These are phyloP conservation scores for Lithophane leautieri DNA, from an alignment of 2,888 invertebrate species.

Conservation along the genomic window DNA sequence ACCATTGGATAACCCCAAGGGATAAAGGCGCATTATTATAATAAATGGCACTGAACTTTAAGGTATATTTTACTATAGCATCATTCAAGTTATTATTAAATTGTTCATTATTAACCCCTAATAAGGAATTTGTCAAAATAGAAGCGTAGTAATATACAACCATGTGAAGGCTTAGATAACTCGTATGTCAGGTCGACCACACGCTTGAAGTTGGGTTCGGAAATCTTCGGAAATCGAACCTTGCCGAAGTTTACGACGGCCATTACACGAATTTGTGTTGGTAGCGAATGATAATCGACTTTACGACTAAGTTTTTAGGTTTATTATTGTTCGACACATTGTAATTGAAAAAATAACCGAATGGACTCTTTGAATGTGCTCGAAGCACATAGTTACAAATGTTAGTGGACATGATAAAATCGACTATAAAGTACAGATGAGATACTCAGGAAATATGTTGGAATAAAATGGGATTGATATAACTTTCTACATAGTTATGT, in stretches of 20 bases:
- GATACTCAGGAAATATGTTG: not conserved
- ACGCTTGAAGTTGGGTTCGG: slow-evolving; percentile 11
- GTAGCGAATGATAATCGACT: slow-evolving; percentile 9
- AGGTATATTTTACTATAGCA: not conserved
- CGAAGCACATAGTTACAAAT: slow-evolving; percentile 10
- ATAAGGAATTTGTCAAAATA: not conserved
- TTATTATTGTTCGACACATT: slow-evolving; percentile 28
- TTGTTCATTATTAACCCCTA: slow-evolving; percentile 6
- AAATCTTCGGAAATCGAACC: slow-evolving; percentile 4
- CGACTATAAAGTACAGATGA: slow-evolving; percentile 21
- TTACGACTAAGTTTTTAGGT: not conserved
- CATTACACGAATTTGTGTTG: not conserved
- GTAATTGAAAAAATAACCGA: not conserved
- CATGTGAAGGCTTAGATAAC: not conserved
- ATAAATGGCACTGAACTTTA: slow-evolving; percentile 12
- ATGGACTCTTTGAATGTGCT: slow-evolving; percentile 11
- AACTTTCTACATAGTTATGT: not conserved
- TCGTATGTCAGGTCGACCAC: not conserved
- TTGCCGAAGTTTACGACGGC: not conserved
- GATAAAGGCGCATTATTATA: slow-evolving; percentile 17
- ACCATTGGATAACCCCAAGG: slow-evolving; percentile 7
- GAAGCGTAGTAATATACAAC: slow-evolving; percentile 21
- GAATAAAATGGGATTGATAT: not conserved
- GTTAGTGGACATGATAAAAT: not conserved
- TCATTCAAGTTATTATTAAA: not conserved